Percentiles rank a stretch among this genome's conserved stretches.
Conservation (phyloP, 23 tunicate species). For the Ciona savignyi region DNA sequence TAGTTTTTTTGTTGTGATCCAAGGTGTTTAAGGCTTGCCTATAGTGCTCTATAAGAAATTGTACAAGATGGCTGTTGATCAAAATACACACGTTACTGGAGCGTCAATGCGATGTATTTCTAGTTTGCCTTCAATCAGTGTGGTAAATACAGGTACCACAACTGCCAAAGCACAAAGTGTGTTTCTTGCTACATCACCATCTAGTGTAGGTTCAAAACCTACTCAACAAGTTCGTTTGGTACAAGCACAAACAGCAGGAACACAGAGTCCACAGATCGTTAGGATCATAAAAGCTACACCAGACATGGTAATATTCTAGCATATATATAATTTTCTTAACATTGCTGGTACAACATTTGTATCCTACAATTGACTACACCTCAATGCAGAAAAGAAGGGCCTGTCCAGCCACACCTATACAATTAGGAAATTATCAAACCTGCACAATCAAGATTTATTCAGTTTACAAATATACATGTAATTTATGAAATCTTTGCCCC, state of each 20-base stretch:
- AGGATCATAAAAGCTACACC: conserved; percentile 18
- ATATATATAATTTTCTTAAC: not conserved
- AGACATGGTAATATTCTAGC: conserved; percentile 2
- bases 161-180: not conserved
- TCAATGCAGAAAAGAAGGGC: not conserved
- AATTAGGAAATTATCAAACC: not conserved
- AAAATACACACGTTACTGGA: not conserved
- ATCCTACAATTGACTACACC: not conserved
- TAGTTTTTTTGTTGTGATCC: too few species aligned
- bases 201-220: not conserved
- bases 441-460: not conserved
- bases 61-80: not conserved
- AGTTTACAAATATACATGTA: too few species aligned
- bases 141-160: not conserved
- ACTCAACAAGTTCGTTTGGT: conserved; percentile 5
- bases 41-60: too few species aligned
- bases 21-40: too few species aligned
- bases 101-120: not conserved
- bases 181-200: not conserved
- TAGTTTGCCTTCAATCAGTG: not conserved
- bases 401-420: not conserved
- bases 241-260: conserved; percentile 3
- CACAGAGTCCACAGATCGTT: conserved; percentile 12
- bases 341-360: not conserved
- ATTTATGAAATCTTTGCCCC: too few species aligned